These are phyloP conservation scores for Cordilura impudica DNA, from an alignment of 2,888 invertebrate species.

Conservation along the genomic window DNA sequence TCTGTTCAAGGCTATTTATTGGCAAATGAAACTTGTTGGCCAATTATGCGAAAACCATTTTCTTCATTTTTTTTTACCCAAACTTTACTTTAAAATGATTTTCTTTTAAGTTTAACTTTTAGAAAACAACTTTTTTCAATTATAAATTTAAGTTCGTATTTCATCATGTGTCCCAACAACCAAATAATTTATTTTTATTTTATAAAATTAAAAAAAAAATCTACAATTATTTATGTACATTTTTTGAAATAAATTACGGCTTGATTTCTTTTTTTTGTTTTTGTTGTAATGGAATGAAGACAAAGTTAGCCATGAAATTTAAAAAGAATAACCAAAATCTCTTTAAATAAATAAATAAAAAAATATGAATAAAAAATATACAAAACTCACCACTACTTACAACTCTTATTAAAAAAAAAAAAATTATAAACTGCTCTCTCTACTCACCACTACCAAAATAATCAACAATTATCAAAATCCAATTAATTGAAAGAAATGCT, in stretches of 20 bases:
- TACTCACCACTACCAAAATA: conserved; percentile 41
- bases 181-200: conserved; percentile 38
- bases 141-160: background rate
- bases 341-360: conserved; percentile 9
- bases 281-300: too few species aligned
- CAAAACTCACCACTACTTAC: conserved; percentile 60
- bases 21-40: too few species aligned
- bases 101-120: background rate
- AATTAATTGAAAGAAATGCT: conserved; percentile 49
- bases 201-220: conserved; percentile 48
- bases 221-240: conserved; percentile 55
- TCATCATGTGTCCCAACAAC: conserved; percentile 56
- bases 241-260: conserved; percentile 37
- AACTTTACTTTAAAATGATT: background rate
- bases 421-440: conserved; percentile 17
- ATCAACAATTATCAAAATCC: conserved; percentile 16
- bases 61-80: background rate
- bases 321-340: background rate
- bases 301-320: too few species aligned
- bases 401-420: conserved; percentile 38
- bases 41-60: too few species aligned
- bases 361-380: conserved; percentile 33
- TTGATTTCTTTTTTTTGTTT: conserved; percentile 16
- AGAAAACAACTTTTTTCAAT: background rate
- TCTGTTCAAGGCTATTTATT: too few species aligned